Base-by-base conservation (phyloP, 2,113 vertebrate species). In the Propithecus coquereli region DNA sequence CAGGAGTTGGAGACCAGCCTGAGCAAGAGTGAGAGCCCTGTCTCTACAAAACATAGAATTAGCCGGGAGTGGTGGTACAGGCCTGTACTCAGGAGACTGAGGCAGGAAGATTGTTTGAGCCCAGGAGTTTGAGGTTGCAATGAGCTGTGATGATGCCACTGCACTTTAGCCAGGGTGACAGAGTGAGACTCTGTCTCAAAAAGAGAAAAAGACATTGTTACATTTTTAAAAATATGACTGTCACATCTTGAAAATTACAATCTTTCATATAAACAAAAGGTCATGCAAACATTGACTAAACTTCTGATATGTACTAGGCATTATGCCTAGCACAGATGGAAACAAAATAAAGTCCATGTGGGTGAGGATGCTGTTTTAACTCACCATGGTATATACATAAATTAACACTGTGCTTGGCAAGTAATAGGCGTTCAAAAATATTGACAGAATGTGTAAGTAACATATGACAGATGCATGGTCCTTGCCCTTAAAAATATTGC, bases 211-310 rank as follows among this genome's bases (percentile, higher is more conserved):
- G 8, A 23, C 40, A 54, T 50, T 82, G 17, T 66, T 61, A 82
- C 2, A 63, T 89, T 68, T 87, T 65, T 17, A 93, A 96, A 96
- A 90, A 87, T 65, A 45, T 76, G 73, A 54, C n/a, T 87, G 17
- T 73, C 61, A 87, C 4, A 63, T 94, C 76, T 83, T 45, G 23
- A 93, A 94, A 87, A 93, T 71, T 87, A 63, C n/a, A 61, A 27
- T 34, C 30, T 65, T 80, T 85, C 25, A 71, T 47, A 57, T 50
- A 94, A 89, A 81, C 45, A 86, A 96, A 76, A 52, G 17, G 61
- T 34, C 13, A 8, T 71, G 34, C 7, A 91, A 95, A 96, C 81
- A 95, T 17, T 79, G 27, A 84, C 50, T 43, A 83, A 94, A 79
- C 18, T 83, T 90, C 81, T 83, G 95, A 87, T 47, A 91, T 66